Percentiles rank a stretch among this genome's conserved stretches.
These are phyloP conservation scores for Charanyca ferruginea DNA, from an alignment of 2,888 invertebrate genomes.

Conservation along the genomic window DNA sequence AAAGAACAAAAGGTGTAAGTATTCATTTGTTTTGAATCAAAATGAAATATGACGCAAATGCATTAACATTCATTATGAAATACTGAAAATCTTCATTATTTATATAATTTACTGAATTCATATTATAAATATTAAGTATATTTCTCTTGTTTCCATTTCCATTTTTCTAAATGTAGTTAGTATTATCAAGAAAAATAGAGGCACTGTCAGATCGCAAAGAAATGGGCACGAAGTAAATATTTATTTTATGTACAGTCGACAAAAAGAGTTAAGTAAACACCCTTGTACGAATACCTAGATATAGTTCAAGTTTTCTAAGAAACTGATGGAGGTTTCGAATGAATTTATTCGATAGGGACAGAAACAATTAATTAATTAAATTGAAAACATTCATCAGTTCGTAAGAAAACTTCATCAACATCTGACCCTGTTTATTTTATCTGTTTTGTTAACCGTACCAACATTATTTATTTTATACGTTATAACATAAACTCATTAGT, in stretches of 20 bases:
- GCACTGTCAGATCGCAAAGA: neutral
- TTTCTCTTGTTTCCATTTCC: neutral
- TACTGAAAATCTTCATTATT: neutral
- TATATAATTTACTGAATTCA: neutral
- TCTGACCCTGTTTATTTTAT: too few relatives aligned
- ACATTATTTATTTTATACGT: too few relatives aligned
- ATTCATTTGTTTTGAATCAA: neutral
- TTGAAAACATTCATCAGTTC: too few relatives aligned
- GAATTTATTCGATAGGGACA: too few relatives aligned
- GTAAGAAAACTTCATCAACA: too few relatives aligned
- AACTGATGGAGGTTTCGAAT: neutral
- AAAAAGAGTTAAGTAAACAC: neutral
- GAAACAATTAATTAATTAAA: too few relatives aligned
- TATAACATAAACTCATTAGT: too few relatives aligned
- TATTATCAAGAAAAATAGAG: constrained; percentile 12
- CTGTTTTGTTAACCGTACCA: too few relatives aligned
- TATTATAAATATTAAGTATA: neutral
- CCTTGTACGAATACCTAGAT: neutral
- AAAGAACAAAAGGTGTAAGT: too few relatives aligned
- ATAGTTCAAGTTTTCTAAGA: neutral
- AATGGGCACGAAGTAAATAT: constrained; percentile 2
- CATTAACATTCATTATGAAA: neutral
- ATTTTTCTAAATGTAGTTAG: neutral
- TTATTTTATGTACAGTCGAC: constrained; percentile 5
- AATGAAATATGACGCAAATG: neutral